Percentiles rank a stretch among this genome's conserved stretches.
Conservation (phyloP, 2,797 vertebrate genomes). For the Falco rusticolus region DNA sequence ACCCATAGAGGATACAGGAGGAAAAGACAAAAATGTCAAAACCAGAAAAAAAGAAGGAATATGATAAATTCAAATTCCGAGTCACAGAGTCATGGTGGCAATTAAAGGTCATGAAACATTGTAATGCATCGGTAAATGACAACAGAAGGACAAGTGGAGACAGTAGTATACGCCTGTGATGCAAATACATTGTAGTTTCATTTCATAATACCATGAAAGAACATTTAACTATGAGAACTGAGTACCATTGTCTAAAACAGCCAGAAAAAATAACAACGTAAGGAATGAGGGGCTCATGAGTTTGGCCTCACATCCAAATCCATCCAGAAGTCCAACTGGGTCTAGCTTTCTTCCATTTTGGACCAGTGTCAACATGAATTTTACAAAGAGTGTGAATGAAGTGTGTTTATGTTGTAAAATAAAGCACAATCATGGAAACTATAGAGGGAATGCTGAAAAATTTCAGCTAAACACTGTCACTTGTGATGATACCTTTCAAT, state of each 20-base stretch:
- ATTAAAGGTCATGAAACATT: not conserved
- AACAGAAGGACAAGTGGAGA: not conserved
- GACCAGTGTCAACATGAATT: not conserved
- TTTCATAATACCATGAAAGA: not conserved
- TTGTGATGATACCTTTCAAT: not conserved
- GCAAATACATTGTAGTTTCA: not conserved
- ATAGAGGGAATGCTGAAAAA: not conserved
- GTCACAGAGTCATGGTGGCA: not conserved
- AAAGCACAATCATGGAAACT: not conserved
- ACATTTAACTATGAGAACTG: not conserved
- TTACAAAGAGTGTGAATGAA: not conserved
- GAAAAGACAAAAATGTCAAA: not conserved
- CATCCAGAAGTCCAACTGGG: not conserved
- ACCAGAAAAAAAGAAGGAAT: not conserved
- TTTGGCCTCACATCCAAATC: not conserved
- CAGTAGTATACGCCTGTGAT: not conserved
- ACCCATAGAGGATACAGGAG: not conserved
- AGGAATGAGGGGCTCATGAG: not conserved
- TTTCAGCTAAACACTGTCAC: not conserved
- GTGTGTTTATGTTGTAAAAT: not conserved
- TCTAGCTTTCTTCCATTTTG: not conserved
- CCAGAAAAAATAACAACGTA: not conserved
- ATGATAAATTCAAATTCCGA: not conserved
- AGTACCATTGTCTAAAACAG: not conserved
- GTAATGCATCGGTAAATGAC: not conserved